These are phyloP conservation scores for Leucophenga montana DNA, from an alignment of 2,888 invertebrate species.

Conservation along the genomic window DNA sequence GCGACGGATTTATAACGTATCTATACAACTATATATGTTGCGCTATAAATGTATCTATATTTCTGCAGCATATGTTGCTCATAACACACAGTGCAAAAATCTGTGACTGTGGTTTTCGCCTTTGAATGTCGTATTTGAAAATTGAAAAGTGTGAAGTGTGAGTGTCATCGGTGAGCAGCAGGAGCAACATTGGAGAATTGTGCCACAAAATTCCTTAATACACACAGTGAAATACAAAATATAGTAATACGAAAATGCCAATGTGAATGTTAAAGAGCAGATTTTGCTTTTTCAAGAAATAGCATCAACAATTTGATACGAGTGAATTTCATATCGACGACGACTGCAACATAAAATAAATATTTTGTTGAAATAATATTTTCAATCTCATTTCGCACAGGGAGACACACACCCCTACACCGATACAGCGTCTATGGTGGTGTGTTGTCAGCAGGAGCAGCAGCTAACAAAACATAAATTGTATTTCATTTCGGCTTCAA, in stretches of 20 bases:
- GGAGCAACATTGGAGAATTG: too few relatives aligned
- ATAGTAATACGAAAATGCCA: conserved; percentile 28
- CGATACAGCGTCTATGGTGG: conserved; percentile 22
- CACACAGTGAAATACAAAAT: background rate
- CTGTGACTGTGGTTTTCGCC: conserved; percentile 19
- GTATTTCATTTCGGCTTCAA: background rate
- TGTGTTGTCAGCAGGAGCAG: background rate
- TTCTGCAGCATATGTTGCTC: conserved; percentile 42
- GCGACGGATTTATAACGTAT: conserved; percentile 52
- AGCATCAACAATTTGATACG: background rate
- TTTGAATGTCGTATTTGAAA: too few relatives aligned
- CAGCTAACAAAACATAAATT: conserved; percentile 14
- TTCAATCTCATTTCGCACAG: conserved; percentile 36
- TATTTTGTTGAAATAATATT: conserved; percentile 49
- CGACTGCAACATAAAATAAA: conserved; percentile 48
- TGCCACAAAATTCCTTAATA: conserved; percentile 4
- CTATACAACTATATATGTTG: conserved; percentile 25
- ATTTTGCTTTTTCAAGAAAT: conserved; percentile 22
- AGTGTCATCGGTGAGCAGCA: too few relatives aligned
- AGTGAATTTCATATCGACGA: background rate
- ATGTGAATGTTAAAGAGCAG: conserved; percentile 30
- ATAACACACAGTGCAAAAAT: background rate
- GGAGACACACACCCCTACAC: background rate
- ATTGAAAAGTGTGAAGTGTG: too few relatives aligned
- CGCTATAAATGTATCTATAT: conserved; percentile 37